Evolutionary conservation across 2,113 vertebrate genomes (phyloP).

Genomic region (Heterotilapia buettikoferi): DNA sequence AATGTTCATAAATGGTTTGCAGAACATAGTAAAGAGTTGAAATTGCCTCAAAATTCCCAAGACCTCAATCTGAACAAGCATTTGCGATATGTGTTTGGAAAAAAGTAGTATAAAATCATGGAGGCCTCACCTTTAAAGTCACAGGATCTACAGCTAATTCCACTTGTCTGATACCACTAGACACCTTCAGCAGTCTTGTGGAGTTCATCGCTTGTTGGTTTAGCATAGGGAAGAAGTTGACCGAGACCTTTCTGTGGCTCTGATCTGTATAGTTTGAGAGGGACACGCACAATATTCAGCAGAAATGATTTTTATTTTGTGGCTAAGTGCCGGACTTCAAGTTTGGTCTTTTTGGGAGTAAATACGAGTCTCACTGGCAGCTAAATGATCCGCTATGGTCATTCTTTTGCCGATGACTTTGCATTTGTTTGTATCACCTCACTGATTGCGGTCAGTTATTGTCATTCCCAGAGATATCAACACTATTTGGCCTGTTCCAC

Average conservation of each 20-base stretch:
- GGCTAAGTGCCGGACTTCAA: neutral
- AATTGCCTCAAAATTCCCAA: neutral
- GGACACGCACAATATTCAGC: neutral
- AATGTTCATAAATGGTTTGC: neutral
- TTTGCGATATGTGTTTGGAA: neutral
- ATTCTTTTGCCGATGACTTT: neutral
- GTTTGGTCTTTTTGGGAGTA: neutral
- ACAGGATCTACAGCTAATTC: neutral
- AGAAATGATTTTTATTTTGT: neutral
- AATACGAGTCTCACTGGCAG: neutral
- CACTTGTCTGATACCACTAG: neutral
- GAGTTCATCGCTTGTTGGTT: neutral
- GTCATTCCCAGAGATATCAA: neutral
- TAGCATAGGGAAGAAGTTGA: neutral
- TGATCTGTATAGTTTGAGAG: neutral
- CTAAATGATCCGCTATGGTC: neutral
- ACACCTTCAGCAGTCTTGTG: neutral
- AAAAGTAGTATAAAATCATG: neutral
- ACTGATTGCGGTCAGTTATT: neutral
- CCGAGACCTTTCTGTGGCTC: neutral
- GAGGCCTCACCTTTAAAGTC: neutral
- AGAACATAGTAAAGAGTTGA: neutral
- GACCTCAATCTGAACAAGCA: neutral
- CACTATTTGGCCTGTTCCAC: neutral
- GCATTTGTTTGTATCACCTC: neutral